Base-by-base conservation (phyloP, 1,140 invertebrate species). In the Formica selysi region DNA sequence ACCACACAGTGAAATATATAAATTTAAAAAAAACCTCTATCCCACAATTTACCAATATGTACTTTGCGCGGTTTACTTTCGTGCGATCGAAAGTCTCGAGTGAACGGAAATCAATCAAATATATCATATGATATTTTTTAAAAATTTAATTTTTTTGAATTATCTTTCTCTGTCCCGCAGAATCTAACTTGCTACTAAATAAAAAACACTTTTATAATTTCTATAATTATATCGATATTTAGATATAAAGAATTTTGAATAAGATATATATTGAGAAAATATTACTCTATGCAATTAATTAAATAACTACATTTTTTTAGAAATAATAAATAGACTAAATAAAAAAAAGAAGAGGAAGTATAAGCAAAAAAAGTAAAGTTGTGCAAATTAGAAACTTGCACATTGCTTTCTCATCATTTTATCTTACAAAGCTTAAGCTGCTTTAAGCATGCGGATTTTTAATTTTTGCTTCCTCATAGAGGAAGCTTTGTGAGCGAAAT, bases 21-120 rank as follows among this genome's bases (percentile, higher is more conserved):
- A 79, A 65, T 48, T 22, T 48, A 36, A 51, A 6, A 48, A 6
- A 48, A 3, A 29, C 1, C 11, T 13, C 10, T 8, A 19, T 16
- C 38, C 13, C n/a, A 79, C 62, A 29, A 79, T 79, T 79, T 51
- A 79, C 38, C n/a, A 51, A 26, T 32, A 3, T 36, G 13, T 10
- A 16, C 5, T 48, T 44, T 13, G 67, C 41, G 38, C 11, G 41
- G 36, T 41, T 41, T 62, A 44, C 10, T n/a, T 44, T 32, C 38
- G 10, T 32, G n/a, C 32, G 51, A n/a, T 26, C 13, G 48, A 65
- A 65, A 26, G 13, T 32, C 26, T 44, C 41, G 19, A 29, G 19
- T 44, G 32, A 78, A 76, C 32, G 8, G 10, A n/a, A 51, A 5
- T 29, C 11, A 13, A 51, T 51, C 3, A 51, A 51, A 51, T 62